A percentile compares a stretch with the other conserved stretches of the same genome.
Evolutionary conservation across 2,113 vertebrate genomes (phyloP).

Genomic region (Oncorhynchus clarkii): DNA sequence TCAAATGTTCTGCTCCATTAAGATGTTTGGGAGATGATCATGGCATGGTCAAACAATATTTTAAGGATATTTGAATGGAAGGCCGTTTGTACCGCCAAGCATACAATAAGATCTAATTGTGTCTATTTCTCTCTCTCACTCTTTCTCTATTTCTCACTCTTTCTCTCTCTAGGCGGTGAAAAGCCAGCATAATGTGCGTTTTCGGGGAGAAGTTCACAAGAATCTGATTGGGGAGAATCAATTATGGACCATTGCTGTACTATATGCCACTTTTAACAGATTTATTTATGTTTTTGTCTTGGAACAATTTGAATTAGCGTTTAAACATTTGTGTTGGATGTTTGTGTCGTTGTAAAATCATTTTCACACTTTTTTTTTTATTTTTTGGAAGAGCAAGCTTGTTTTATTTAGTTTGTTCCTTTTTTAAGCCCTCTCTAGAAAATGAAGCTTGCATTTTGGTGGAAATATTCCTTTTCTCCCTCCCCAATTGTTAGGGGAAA

Average conservation of each 20-base stretch:
- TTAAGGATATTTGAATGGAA: neutral
- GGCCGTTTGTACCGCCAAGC: neutral
- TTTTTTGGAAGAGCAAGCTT: slow-evolving; percentile 41
- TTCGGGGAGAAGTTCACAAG: slow-evolving; percentile 48
- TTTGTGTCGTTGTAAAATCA: slow-evolving; percentile 80
- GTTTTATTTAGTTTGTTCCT: slow-evolving; percentile 66
- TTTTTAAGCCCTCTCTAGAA: slow-evolving; percentile 64
- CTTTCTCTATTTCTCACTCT: neutral
- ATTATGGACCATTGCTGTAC: slow-evolving; percentile 81
- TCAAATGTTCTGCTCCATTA: slow-evolving; percentile 29
- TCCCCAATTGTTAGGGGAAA: slow-evolving; percentile 40
- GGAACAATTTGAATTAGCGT: slow-evolving; percentile 61
- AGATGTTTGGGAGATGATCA: slow-evolving; percentile 17
- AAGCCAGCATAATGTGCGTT: slow-evolving; percentile 43
- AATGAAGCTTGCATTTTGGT: slow-evolving; percentile 72
- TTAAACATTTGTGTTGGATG: slow-evolving; percentile 71
- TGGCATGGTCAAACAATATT: neutral
- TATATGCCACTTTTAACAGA: slow-evolving; percentile 86
- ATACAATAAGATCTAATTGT: neutral
- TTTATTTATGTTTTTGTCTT: slow-evolving; percentile 91
- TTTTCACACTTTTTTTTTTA: slow-evolving; percentile 25
- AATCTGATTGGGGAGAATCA: slow-evolving; percentile 48
- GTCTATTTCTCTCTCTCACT: neutral
- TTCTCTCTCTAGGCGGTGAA: slow-evolving; percentile 49
- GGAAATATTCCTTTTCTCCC: slow-evolving; percentile 50